These are phyloP conservation scores for Asteroscopus sphinx DNA, from an alignment of 2,888 invertebrate species.

Conservation along the genomic window DNA sequence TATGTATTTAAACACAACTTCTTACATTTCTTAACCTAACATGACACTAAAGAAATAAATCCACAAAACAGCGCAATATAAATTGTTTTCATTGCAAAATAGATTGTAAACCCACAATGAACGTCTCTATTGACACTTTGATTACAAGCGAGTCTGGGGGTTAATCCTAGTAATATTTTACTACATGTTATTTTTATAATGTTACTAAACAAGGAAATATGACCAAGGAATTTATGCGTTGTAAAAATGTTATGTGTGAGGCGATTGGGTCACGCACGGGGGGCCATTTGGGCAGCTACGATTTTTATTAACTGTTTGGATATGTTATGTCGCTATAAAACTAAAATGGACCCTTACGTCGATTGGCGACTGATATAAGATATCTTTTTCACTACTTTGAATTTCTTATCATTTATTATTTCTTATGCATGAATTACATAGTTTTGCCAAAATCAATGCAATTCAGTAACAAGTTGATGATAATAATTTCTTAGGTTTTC, in stretches of 20 bases:
- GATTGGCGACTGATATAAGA: slow-evolving; percentile 43
- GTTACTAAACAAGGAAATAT: slow-evolving; percentile 71
- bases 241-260: slow-evolving; percentile 69
- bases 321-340: slow-evolving; percentile 59
- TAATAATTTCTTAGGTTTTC: too few species aligned
- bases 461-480: too few species aligned
- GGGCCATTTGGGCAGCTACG: slow-evolving; percentile 53
- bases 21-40: too few species aligned
- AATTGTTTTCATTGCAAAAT: slow-evolving; percentile 21
- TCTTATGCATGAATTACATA: slow-evolving; percentile 1
- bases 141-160: slow-evolving; percentile 23
- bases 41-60: too few species aligned
- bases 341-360: slow-evolving; percentile 51
- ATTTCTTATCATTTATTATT: slow-evolving; percentile 11
- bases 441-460: too few species aligned
- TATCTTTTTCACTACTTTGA: slow-evolving; percentile 25
- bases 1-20: too few species aligned
- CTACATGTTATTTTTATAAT: slow-evolving; percentile 72
- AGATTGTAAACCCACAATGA: slow-evolving; percentile 29
- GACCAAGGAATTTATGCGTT: slow-evolving; percentile 70
- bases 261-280: slow-evolving; percentile 65
- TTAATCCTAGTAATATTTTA: slow-evolving; percentile 66
- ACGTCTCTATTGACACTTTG: slow-evolving; percentile 48
- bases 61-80: slow-evolving; percentile 13
- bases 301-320: slow-evolving; percentile 71